These are phyloP conservation scores for Platypus cylindrus DNA, from an alignment of 2,888 invertebrate genomes.

Conservation along the genomic window DNA sequence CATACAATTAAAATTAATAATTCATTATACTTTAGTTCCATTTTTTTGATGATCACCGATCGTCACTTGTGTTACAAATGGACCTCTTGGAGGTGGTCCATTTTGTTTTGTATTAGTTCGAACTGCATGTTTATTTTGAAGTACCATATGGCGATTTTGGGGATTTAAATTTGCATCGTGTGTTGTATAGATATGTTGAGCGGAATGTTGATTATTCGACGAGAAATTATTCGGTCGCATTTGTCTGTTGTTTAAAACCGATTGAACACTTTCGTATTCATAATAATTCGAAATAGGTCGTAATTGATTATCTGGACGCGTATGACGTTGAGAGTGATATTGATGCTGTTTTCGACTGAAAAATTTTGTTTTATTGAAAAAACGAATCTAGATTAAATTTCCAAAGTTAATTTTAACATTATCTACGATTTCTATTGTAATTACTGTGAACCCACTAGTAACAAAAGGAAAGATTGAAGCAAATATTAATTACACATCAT, in stretches of 20 bases:
- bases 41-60: conserved; percentile 41
- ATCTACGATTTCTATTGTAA: no score
- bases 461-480: no score
- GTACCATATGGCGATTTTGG: conserved; percentile 10
- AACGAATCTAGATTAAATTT: no score
- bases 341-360: conserved; percentile 53
- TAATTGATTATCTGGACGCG: conserved; percentile 38
- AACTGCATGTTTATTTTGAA: conserved; percentile 11
- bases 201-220: conserved; percentile 5
- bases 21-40: conserved; percentile 31
- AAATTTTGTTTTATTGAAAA: no score
- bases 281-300: conserved; percentile 74
- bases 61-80: conserved; percentile 50
- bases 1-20: not conserved
- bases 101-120: conserved; percentile 7
- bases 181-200: conserved; percentile 3
- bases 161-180: conserved; percentile 10
- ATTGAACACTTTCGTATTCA: conserved; percentile 70
- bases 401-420: no score
- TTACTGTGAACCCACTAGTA: no score
- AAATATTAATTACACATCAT: no score
- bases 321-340: conserved; percentile 47
- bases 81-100: conserved; percentile 31
- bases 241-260: conserved; percentile 35
- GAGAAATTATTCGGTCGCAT: conserved; percentile 10